These are phyloP conservation scores for Sus scrofa DNA, from an alignment of 2,113 vertebrate species.

Conservation along the genomic window DNA sequence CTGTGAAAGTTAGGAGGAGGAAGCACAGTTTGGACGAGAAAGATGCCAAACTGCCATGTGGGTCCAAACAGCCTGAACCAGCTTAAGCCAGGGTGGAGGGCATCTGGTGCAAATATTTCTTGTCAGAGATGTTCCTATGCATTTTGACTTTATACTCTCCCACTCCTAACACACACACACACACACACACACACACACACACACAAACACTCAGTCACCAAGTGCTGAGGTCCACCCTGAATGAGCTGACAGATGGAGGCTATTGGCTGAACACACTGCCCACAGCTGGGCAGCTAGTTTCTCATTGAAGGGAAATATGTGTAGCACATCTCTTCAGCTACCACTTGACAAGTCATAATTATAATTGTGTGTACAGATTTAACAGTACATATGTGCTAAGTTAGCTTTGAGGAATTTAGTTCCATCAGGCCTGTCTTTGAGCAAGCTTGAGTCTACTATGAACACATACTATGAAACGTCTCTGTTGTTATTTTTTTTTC, in stretches of 20 bases:
- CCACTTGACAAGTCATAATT: not conserved
- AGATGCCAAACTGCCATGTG: not conserved
- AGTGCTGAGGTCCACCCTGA: not conserved
- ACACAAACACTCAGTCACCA: not conserved
- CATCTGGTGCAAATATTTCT: not conserved
- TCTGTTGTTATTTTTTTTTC: not conserved
- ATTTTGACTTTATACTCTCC: not conserved
- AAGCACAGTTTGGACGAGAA: not conserved
- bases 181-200: not conserved
- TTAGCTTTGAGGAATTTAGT: not conserved
- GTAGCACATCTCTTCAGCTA: not conserved
- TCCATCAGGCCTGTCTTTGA: not conserved
- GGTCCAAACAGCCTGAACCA: not conserved
- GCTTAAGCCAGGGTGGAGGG: not conserved
- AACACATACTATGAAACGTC: not conserved
- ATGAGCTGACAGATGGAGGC: not conserved
- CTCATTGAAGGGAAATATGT: not conserved
- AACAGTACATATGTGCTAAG: not conserved
- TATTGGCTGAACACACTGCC: not conserved
- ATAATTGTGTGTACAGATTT: not conserved
- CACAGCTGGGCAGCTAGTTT: not conserved
- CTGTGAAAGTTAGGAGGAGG: not conserved
- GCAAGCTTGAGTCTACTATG: not conserved
- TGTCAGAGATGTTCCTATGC: not conserved
- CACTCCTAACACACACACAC: rapidly evolving